These are phyloP conservation scores for Melanotaenia boesemani DNA, from an alignment of 2,797 vertebrate species.

Conservation along the genomic window DNA sequence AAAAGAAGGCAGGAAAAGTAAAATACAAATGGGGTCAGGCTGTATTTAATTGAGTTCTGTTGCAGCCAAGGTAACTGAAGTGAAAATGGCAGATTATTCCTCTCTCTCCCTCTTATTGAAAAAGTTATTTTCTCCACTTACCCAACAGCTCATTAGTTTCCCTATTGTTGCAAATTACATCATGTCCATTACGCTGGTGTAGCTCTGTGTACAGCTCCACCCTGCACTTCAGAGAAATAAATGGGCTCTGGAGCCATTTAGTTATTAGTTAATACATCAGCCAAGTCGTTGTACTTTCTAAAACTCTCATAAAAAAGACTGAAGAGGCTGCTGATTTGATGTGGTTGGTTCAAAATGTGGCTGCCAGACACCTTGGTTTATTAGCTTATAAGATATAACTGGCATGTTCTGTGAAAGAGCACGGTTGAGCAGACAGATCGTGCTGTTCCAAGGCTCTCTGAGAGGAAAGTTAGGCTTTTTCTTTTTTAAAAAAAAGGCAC, in stretches of 20 bases:
- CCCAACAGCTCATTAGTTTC: slow-evolving; percentile 64
- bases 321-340: slow-evolving; percentile 22
- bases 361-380: slow-evolving; percentile 20
- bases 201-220: slow-evolving; percentile 33
- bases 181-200: slow-evolving; percentile 57
- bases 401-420: background rate
- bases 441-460: background rate
- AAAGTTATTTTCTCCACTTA: slow-evolving; percentile 29
- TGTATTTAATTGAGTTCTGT: slow-evolving; percentile 41
- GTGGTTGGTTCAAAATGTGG: slow-evolving; percentile 26
- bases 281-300: slow-evolving; percentile 35
- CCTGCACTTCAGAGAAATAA: slow-evolving; percentile 49
- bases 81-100: slow-evolving; percentile 34
- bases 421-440: background rate
- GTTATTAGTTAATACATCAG: slow-evolving; percentile 61
- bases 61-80: slow-evolving; percentile 40
- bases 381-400: slow-evolving; percentile 8
- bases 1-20: background rate
- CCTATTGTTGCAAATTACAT: slow-evolving; percentile 63
- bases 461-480: background rate
- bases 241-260: slow-evolving; percentile 43
- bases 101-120: slow-evolving; percentile 21
- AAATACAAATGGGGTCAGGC: slow-evolving; percentile 7
- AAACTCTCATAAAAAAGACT: slow-evolving; percentile 39
- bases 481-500: background rate